Base-by-base conservation (phyloP, 2,797 vertebrate species). In the Dryobates pubescens region DNA sequence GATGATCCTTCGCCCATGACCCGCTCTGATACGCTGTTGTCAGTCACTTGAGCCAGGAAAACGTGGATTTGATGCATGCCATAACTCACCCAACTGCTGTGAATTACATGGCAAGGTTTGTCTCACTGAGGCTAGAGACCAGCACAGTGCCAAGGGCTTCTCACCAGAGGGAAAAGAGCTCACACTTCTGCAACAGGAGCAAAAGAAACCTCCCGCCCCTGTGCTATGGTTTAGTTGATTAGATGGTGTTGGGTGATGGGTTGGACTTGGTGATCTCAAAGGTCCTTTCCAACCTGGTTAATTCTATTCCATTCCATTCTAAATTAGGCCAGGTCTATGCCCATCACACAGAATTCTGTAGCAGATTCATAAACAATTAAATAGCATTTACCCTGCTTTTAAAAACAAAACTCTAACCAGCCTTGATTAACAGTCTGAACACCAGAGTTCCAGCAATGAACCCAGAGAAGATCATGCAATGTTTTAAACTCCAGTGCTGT, bases 171-270 rank as follows among this genome's bases (percentile, higher is more conserved):
- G 10, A 78, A 69, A 38, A 77, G 69, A 63, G 47, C 70, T 84
- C 65, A 70, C 54, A 7, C 78, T 43, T 90, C 32, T 38, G 47
- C 27, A 83, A 11, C 2, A 1, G 47, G 38, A 36, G 27, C 32
- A 89, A 82, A 88, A 86, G 32, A 89, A 93, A 88, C 38, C 72
- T 91, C 83, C 89, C 77, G 73, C 38, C 69, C 54, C 57, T 38
- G 38, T 38, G 38, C 38, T 38, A 13, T 38, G 5, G 38, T 38
- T 38, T 38, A 38, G 38, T 38, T 38, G 38, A 38, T 38, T 38
- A 38, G 38, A 38, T 38, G 4, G 38, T 38, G 11, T 38, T 38
- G 38, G 38, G 38, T 38, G 38, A 38, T 38, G 38, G 38, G 38
- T 38, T 38, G 38, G 11, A 38, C 38, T 38, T 38, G 38, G 38